These are phyloP conservation scores for Elanus axillaris DNA, from an alignment of 2,113 vertebrate species.

Conservation along the genomic window DNA sequence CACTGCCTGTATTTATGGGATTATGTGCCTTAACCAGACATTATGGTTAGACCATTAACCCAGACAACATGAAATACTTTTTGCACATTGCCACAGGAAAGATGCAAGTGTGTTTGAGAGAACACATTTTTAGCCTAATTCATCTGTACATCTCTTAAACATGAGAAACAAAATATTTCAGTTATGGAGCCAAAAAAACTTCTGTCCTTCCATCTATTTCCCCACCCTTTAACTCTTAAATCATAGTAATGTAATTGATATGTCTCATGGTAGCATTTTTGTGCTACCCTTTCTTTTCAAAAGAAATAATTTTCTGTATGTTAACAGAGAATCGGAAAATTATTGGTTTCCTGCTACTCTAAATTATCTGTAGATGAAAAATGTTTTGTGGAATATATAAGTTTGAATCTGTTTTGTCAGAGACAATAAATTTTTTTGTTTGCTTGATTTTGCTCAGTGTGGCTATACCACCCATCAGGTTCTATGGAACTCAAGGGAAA, in stretches of 20 bases:
- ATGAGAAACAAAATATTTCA: background rate
- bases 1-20: background rate
- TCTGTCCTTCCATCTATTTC: background rate
- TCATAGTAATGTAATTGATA: background rate
- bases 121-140: background rate
- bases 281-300: background rate
- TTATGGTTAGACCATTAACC: background rate
- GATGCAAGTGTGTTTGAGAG: background rate
- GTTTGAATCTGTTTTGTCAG: background rate
- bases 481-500: background rate
- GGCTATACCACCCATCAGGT: background rate
- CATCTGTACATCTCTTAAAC: background rate
- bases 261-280: background rate
- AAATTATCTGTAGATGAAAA: background rate
- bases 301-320: background rate
- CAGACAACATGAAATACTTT: background rate
- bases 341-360: background rate
- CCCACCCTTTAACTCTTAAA: background rate
- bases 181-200: background rate
- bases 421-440: background rate
- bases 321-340: background rate
- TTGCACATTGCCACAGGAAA: background rate
- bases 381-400: background rate
- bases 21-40: background rate
- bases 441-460: background rate